phyloP scores from a whole-genome alignment of 2,888 invertebrate genomes.

The Neria commutata region DNA sequence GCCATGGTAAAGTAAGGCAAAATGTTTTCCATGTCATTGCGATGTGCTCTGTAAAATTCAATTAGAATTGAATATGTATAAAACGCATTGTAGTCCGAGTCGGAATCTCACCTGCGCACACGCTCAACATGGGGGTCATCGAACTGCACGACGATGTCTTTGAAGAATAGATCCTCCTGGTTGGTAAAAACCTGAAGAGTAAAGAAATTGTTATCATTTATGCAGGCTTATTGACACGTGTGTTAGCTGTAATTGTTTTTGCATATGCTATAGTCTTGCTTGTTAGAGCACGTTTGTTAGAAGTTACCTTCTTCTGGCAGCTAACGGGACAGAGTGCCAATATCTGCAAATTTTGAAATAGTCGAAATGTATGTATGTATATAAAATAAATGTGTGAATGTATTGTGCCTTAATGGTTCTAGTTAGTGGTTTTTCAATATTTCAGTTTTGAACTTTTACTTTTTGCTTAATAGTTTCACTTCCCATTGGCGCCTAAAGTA shows the following conservation, averaged over 20 bases:
- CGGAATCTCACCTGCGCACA: constrained; percentile 32
- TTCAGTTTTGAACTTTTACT: too few relatives aligned
- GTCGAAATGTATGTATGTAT: constrained; percentile 8
- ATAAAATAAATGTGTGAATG: too few relatives aligned
- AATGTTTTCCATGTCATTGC: constrained; percentile 75
- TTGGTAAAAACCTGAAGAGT: constrained; percentile 65
- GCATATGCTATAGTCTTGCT: neutral
- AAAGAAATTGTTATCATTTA: too few relatives aligned
- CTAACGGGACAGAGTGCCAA: constrained; percentile 41
- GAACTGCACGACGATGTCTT: constrained; percentile 55
- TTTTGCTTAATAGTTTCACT: too few relatives aligned
- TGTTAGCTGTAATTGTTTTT: neutral
- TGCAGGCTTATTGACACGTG: neutral
- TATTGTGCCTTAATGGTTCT: too few relatives aligned
- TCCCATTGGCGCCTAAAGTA: too few relatives aligned
- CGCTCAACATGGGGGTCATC: constrained; percentile 57
- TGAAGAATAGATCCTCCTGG: constrained; percentile 63
- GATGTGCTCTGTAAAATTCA: constrained; percentile 60
- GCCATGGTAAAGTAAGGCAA: constrained; percentile 67
- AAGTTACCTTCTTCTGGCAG: constrained; percentile 43
- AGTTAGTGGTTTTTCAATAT: too few relatives aligned
- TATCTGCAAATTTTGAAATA: constrained; percentile 39
- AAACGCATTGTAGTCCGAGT: neutral
- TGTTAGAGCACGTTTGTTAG: constrained; percentile 4
- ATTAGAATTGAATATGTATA: neutral